Conservation (phyloP, 2,888 invertebrate genomes). For the Protula sp. region DNA sequence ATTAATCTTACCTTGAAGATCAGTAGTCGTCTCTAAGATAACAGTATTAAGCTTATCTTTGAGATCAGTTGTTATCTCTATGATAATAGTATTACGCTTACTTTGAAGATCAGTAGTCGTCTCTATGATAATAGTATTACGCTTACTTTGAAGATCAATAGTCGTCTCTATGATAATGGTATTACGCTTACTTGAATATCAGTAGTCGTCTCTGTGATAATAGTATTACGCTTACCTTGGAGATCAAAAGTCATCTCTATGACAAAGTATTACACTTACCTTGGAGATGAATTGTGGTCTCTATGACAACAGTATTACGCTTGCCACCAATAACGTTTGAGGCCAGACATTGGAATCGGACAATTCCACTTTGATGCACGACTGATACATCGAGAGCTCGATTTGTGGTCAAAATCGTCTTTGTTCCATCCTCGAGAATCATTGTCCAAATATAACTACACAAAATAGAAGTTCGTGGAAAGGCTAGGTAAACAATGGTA, state of each 20-base stretch:
- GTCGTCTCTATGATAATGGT: too few species aligned
- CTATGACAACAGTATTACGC: slow-evolving; percentile 16
- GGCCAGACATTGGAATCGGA: slow-evolving; percentile 17
- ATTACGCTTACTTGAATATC: too few species aligned
- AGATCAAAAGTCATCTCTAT: too few species aligned
- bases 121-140: too few species aligned
- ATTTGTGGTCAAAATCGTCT: neutral
- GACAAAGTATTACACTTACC: slow-evolving; percentile 3
- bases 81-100: neutral
- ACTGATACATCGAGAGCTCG: neutral
- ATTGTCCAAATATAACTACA: neutral
- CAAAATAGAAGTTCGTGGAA: neutral
- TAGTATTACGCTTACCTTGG: too few species aligned
- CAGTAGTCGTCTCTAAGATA: slow-evolving; percentile 14
- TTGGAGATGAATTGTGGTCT: slow-evolving; percentile 11
- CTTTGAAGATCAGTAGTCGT: too few species aligned
- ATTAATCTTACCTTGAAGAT: slow-evolving; percentile 5
- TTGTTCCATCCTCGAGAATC: neutral
- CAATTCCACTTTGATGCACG: slow-evolving; percentile 3
- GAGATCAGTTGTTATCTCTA: too few species aligned
- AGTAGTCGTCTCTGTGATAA: too few species aligned
- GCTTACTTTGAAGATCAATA: too few species aligned
- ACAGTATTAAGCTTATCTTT: too few species aligned
- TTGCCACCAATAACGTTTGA: slow-evolving; percentile 10
- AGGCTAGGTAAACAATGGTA: too few species aligned